Evolutionary conservation across 92 coral and sea anemone genomes (phyloP).

Genomic region (Anthopleura xanthogrammica): DNA sequence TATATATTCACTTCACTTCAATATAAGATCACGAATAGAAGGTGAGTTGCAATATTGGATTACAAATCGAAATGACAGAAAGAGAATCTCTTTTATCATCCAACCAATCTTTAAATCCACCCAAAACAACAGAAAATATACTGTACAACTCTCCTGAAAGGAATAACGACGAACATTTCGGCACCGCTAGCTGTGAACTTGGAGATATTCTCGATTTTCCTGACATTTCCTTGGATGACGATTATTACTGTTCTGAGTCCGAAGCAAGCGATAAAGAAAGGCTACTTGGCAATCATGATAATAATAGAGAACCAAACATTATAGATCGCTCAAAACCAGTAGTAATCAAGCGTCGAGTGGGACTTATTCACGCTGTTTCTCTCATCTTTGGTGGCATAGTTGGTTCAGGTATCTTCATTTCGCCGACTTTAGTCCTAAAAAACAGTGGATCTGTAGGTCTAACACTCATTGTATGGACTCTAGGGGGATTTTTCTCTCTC

Average conservation of each 20-base stretch:
- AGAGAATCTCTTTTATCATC: background rate
- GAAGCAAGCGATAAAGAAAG: constrained; percentile 33
- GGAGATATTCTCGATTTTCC: constrained; percentile 22
- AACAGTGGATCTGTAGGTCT: constrained; percentile 70
- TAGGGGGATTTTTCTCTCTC: constrained; percentile 56
- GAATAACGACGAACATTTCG: background rate
- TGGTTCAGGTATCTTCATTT: constrained; percentile 74
- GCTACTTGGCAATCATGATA: constrained; percentile 6
- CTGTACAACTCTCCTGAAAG: background rate
- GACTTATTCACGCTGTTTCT: constrained; percentile 55
- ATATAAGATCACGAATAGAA: background rate
- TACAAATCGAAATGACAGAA: background rate
- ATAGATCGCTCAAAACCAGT: constrained; percentile 25
- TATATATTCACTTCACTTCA: background rate
- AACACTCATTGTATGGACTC: constrained; percentile 61
- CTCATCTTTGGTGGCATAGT: constrained; percentile 66
- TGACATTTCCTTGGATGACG: constrained; percentile 4
- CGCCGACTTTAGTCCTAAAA: constrained; percentile 60
- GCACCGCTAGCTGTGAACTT: background rate
- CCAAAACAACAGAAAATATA: background rate
- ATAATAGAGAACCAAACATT: background rate
- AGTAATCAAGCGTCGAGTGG: constrained; percentile 53
- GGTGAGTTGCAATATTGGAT: background rate
- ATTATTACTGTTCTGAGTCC: constrained; percentile 11
- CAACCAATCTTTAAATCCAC: background rate